Conservation (phyloP, 2,113 vertebrate genomes). For the Cochlearius cochlearius region DNA sequence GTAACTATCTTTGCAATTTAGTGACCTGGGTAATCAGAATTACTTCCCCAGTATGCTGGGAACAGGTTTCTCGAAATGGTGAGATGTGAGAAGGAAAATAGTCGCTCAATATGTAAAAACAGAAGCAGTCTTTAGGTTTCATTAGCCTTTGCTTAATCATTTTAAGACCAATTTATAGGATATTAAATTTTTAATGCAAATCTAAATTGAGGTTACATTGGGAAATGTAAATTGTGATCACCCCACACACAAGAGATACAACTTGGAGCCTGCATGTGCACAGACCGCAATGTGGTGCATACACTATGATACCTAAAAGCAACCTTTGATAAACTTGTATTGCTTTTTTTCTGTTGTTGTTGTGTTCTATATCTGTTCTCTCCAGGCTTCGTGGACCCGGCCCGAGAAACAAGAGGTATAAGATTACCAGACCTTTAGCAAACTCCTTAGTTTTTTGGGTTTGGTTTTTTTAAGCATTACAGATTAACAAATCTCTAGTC, state of each 20-base stretch:
- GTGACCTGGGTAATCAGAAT: not conserved
- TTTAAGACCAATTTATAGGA: not conserved
- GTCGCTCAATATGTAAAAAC: not conserved
- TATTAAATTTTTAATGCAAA: not conserved
- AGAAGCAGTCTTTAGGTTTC: not conserved
- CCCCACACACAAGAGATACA: not conserved
- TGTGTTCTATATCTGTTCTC: slow-evolving; percentile 92
- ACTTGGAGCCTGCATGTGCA: slow-evolving; percentile 74
- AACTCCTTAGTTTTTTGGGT: slow-evolving; percentile 59
- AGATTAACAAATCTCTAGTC: slow-evolving; percentile 70
- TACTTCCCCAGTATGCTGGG: not conserved
- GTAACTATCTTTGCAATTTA: not conserved
- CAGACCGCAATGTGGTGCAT: slow-evolving; percentile 52
- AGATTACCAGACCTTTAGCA: slow-evolving; percentile 83
- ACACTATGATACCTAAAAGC: slow-evolving; percentile 39
- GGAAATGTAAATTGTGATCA: not conserved
- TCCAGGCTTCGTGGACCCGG: slow-evolving; percentile 99
- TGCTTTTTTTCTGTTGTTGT: slow-evolving; percentile 78
- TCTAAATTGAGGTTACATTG: not conserved
- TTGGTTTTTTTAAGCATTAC: slow-evolving; percentile 41
- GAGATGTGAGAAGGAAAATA: not conserved
- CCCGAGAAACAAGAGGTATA: slow-evolving; percentile 98
- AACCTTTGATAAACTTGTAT: slow-evolving; percentile 76
- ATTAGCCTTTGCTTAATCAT: not conserved
- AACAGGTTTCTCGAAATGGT: not conserved